Evolutionary conservation across 2,797 vertebrate genomes (phyloP).

Genomic region (Scyliorhinus canicula): DNA sequence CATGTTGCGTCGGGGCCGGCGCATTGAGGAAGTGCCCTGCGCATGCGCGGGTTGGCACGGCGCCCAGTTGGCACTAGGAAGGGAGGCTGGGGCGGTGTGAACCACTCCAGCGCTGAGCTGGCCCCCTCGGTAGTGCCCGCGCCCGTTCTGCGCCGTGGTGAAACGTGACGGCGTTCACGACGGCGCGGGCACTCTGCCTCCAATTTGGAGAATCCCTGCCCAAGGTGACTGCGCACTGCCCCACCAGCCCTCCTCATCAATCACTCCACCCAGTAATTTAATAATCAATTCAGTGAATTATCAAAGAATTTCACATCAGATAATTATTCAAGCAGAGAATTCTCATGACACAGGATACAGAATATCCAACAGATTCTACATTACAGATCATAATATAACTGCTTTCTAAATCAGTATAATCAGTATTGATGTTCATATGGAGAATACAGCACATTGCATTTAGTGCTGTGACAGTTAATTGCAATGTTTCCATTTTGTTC

Average conservation of each 20-base stretch:
- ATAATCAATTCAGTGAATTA: not conserved
- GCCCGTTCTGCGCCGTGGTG: too few species aligned
- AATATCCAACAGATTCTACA: not conserved
- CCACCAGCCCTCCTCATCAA: not conserved
- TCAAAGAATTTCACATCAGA: not conserved
- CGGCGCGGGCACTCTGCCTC: too few species aligned
- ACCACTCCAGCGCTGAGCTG: too few species aligned
- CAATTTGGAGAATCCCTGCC: too few species aligned
- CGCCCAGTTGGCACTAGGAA: too few species aligned
- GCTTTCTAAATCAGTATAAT: not conserved
- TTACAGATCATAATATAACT: not conserved
- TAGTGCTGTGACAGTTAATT: not conserved
- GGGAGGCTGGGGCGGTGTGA: too few species aligned
- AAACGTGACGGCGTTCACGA: too few species aligned
- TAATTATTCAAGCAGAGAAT: not conserved
- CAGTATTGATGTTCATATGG: not conserved
- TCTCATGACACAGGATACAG: not conserved
- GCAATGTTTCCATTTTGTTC: not conserved
- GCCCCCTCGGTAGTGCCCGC: too few species aligned
- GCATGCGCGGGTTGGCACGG: too few species aligned
- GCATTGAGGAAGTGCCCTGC: too few species aligned
- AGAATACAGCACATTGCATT: not conserved
- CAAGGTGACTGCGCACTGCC: too few species aligned
- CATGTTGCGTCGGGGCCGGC: too few species aligned
- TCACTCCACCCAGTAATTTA: not conserved